Conservation (phyloP, 2,113 vertebrate species). For the Ibidorhyncha struthersii region DNA sequence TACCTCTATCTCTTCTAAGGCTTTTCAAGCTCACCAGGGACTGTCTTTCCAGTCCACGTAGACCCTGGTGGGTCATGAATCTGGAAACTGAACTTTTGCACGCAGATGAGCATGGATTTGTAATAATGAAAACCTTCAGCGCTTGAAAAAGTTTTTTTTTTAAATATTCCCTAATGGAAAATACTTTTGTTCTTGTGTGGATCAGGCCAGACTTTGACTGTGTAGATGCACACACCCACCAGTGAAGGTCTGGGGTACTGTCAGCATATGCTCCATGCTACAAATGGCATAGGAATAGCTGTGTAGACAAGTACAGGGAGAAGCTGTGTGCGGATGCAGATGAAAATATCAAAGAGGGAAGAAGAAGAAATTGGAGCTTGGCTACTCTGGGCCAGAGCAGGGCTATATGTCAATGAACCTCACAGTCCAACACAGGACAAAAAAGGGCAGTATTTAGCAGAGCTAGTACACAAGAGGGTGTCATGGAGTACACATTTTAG, state of each 20-base stretch:
- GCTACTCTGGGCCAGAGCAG: background rate
- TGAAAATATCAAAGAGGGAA: background rate
- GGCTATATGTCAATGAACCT: background rate
- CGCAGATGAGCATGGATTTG: background rate
- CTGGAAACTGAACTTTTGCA: background rate
- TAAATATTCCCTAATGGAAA: background rate
- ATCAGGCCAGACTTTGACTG: background rate
- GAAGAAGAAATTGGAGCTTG: background rate
- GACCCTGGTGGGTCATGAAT: background rate
- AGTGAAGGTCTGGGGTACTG: background rate
- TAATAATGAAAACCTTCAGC: background rate
- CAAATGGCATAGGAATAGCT: background rate
- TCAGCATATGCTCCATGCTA: background rate
- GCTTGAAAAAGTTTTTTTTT: background rate
- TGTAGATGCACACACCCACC: background rate
- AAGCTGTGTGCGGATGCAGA: background rate
- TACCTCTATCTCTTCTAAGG: background rate
- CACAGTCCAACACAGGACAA: background rate
- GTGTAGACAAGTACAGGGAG: background rate
- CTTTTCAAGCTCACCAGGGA: background rate
- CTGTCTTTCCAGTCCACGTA: background rate
- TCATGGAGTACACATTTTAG: background rate
- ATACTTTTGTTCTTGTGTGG: background rate
- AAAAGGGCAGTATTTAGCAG: background rate
- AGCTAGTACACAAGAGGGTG: background rate